phyloP scores from a whole-genome alignment of 2,113 vertebrate genomes.

The Peucedramus taeniatus region DNA sequence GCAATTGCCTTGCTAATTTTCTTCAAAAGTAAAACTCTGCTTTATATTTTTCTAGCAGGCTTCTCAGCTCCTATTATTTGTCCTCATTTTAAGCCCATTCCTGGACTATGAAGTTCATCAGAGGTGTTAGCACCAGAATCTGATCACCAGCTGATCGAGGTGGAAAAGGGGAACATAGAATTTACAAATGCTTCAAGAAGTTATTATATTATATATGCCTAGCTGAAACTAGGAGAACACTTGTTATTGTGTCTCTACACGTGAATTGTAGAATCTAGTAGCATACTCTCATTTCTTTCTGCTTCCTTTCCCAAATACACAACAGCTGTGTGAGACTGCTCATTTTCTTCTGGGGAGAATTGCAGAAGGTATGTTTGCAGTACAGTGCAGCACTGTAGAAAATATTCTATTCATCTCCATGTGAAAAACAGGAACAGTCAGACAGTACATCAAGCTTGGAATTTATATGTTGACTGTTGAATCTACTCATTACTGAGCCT shows the following conservation, averaged over 20 bases:
- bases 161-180: not conserved
- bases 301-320: not conserved
- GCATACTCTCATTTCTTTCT: not conserved
- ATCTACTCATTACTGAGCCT: not conserved
- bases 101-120: not conserved
- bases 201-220: too few relatives aligned
- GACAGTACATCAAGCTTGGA: not conserved
- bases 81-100: not conserved
- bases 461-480: not conserved
- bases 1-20: not conserved
- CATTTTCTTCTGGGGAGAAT: not conserved
- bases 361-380: not conserved
- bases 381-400: not conserved
- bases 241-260: not conserved
- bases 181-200: not conserved
- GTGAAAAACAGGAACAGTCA: not conserved
- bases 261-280: not conserved
- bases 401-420: not conserved
- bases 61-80: not conserved
- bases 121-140: not conserved
- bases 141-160: fast-evolving
- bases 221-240: not conserved
- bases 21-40: not conserved
- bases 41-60: not conserved
- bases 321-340: not conserved